Base-by-base conservation (phyloP, 2,113 vertebrate genomes). In the Dipodomys ordii region DNA sequence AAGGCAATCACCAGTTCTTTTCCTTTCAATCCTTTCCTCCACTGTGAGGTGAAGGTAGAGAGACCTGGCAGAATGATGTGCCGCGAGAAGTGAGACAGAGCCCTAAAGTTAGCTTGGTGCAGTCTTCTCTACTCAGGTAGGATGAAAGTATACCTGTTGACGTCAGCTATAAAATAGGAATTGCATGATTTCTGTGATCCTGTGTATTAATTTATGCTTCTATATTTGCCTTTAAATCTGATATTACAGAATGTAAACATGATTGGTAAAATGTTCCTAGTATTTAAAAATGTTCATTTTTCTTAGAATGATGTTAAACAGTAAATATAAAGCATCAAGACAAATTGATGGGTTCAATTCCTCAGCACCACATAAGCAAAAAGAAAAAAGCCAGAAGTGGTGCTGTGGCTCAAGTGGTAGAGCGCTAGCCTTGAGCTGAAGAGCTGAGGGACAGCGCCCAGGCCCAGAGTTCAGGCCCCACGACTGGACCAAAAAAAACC, bases 201-300 rank as follows among this genome's bases (percentile, higher is more conserved):
- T 30, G 49, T 20, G 2, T 72, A 62, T 3, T 28, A 81, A 32
- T 68, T 79, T 82, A 77, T 25, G 23, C 9, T 76, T 30, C 9
- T 53, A 6, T 79, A 74, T 92, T 88, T 94, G 65, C 79, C 87
- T 93, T 95, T 90, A 64, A 90, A 67, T 87, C 69, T 57, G 74
- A 30, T 53, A 82, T 27, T 4, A 13, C 28, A 86, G 6, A 46
- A 89, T 73, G 65, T 30, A 92, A 90, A 88, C 76, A 86, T 68
- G 49, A 57, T 27, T 78, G 69, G 83, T 72, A 92, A 82, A 91
- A 90, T 88, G 53, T 49, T 57, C 19, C 67, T 82, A 84, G 68
- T 81, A 88, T 85, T 73, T 73, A 65, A 94, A 92, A 64, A 28
- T 87, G 82, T 83, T 85, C 77, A 67, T 83, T 92, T 95, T 87